Evolutionary conservation across 2,888 invertebrate genomes (phyloP).

Genomic region (Agonopterix subpropinquella): DNA sequence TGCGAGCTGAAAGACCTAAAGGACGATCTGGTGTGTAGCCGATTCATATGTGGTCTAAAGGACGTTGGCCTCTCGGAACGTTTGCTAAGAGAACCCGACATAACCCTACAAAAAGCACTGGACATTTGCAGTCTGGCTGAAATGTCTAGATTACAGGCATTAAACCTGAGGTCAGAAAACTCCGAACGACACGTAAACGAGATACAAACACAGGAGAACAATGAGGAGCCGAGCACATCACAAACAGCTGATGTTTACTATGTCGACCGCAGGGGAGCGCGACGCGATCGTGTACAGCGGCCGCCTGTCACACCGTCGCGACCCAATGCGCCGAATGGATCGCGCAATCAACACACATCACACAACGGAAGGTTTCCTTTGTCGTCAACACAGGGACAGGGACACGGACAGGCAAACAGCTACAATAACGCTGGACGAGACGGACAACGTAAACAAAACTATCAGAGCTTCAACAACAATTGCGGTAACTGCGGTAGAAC

Average conservation of each 20-base stretch:
- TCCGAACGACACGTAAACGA: background rate
- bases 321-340: no score
- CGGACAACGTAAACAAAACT: no score
- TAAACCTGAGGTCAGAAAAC: constrained; percentile 5
- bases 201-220: background rate
- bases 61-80: constrained; percentile 12
- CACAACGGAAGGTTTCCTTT: background rate
- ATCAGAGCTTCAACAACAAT: no score
- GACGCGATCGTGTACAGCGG: no score
- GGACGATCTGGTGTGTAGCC: constrained; percentile 2
- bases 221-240: no score
- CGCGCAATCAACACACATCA: no score
- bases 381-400: no score
- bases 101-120: constrained; percentile 12
- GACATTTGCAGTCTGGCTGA: constrained; percentile 12
- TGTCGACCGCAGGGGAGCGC: no score
- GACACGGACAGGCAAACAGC: background rate
- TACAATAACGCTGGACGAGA: no score
- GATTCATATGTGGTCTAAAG: constrained; percentile 17
- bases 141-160: constrained; percentile 11
- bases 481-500: constrained; percentile 10
- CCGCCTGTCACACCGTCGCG: background rate
- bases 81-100: constrained; percentile 12
- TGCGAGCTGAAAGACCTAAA: constrained; percentile 15
- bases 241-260: no score